These are phyloP conservation scores for Leptopilina clavipes DNA, from an alignment of 1,140 invertebrate genomes.

Conservation along the genomic window DNA sequence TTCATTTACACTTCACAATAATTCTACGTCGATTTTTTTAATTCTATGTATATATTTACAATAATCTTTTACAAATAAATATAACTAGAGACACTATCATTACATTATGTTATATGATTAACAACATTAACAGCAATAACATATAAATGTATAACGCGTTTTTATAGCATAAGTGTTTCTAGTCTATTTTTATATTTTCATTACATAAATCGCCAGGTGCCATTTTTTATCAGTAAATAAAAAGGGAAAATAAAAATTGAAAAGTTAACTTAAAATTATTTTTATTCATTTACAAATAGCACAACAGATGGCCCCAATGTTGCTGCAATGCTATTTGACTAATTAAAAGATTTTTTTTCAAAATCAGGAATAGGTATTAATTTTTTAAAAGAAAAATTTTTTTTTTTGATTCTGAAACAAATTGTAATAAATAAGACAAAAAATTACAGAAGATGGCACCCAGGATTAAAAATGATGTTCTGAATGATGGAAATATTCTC, in stretches of 20 bases:
- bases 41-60: neutral
- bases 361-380: too few relatives aligned
- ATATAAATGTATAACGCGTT: constrained; percentile 72
- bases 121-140: constrained; percentile 75
- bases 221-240: neutral
- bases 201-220: neutral
- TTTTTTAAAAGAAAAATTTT: too few relatives aligned
- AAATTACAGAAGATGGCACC: neutral
- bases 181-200: constrained; percentile 55
- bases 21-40: constrained; percentile 2
- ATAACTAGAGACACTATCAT: neutral
- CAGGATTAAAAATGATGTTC: neutral
- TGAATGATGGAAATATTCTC: neutral
- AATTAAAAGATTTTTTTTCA: too few relatives aligned
- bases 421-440: too few relatives aligned
- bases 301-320: too few relatives aligned
- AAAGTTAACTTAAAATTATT: too few relatives aligned
- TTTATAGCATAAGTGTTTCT: constrained; percentile 50
- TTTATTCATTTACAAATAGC: too few relatives aligned
- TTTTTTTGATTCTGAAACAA: too few relatives aligned
- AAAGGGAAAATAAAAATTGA: too few relatives aligned
- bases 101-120: constrained; percentile 61
- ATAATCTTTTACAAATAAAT: constrained; percentile 9
- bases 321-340: too few relatives aligned
- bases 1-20: neutral